These are phyloP conservation scores for Drosophila punjabiensis DNA, from an alignment of 1,140 invertebrate species.

Conservation along the genomic window DNA sequence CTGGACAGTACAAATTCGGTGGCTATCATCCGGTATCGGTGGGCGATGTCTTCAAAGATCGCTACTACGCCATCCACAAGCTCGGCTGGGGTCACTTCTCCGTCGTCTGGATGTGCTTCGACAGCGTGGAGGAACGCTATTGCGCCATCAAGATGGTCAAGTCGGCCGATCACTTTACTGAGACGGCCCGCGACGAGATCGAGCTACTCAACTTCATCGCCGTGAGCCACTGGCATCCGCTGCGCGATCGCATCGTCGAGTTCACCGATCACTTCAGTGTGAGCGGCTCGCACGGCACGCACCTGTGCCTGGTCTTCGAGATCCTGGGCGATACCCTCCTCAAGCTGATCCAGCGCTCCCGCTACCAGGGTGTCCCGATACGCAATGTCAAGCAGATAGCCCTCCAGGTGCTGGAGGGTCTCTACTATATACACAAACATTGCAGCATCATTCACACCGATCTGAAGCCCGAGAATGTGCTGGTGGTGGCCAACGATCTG, in stretches of 20 bases:
- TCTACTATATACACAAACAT: constrained; percentile 98
- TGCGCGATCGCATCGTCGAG: constrained; percentile 97
- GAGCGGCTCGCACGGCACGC: constrained; percentile 96
- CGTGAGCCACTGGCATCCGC: constrained; percentile 92
- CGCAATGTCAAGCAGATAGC: constrained; percentile 97
- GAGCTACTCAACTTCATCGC: constrained; percentile 96
- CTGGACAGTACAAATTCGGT: constrained; percentile 95
- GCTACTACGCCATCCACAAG: constrained; percentile 97
- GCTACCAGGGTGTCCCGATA: constrained; percentile 97
- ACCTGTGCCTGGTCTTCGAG: constrained; percentile 99
- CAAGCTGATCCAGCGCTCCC: constrained; percentile 98
- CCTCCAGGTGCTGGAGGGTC: constrained; percentile 97
- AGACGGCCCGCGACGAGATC: constrained; percentile 99
- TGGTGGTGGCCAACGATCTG: constrained; percentile 93
- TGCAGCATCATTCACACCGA: constrained; percentile 99
- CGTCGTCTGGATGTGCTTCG: constrained; percentile 99
- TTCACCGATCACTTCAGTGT: constrained; percentile 98
- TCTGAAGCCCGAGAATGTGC: constrained; percentile 99
- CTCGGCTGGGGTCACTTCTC: constrained; percentile 99
- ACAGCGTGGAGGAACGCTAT: constrained; percentile 94
- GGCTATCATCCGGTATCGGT: constrained; percentile 99
- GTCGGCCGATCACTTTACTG: constrained; percentile 98
- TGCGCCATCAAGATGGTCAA: constrained; percentile 99
- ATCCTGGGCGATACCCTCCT: constrained; percentile 98
- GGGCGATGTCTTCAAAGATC: constrained; percentile 92